Evolutionary conservation across 2,888 invertebrate species (phyloP).

Genomic region (Xylocampa areola): DNA sequence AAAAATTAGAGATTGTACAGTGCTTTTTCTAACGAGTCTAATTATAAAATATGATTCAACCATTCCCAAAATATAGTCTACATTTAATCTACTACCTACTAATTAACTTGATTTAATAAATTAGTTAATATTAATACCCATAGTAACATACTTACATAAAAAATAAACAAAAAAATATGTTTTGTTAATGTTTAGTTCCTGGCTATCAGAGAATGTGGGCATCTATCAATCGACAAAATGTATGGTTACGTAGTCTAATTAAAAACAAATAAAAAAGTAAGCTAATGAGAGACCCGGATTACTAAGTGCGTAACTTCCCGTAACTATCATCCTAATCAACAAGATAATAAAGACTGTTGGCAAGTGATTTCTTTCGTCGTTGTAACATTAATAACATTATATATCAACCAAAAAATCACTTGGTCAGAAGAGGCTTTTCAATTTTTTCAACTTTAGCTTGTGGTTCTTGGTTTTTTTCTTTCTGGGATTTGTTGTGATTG

Average conservation of each 20-base stretch:
- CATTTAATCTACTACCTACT: conserved; percentile 18
- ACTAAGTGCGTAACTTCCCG: conserved; percentile 22
- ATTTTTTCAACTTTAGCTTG: conserved; percentile 9
- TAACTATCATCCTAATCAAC: conserved; percentile 38
- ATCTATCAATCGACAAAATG: no score
- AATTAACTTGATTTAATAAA: conserved; percentile 33
- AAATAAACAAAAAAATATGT: conserved; percentile 29
- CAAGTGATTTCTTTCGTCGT: conserved; percentile 5
- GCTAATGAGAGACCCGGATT: conserved; percentile 12
- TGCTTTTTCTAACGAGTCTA: conserved; percentile 16
- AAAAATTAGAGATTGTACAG: conserved; percentile 6
- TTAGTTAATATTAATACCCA: conserved; percentile 41
- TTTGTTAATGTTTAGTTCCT: conserved; percentile 41
- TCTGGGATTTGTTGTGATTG: conserved; percentile 66
- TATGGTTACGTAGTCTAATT: no score
- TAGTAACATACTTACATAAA: conserved; percentile 36
- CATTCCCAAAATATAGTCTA: conserved; percentile 41
- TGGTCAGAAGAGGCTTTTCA: conserved; percentile 11
- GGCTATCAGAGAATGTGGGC: conserved; percentile 8
- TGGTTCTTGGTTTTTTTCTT: conserved; percentile 22
- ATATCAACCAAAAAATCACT: conserved; percentile 14
- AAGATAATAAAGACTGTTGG: neutral
- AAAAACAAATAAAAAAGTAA: neutral
- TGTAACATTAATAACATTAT: conserved; percentile 2
- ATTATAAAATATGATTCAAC: conserved; percentile 33